Evolutionary conservation across 2,113 vertebrate genomes (phyloP).

Genomic region (Parotia lawesii): DNA sequence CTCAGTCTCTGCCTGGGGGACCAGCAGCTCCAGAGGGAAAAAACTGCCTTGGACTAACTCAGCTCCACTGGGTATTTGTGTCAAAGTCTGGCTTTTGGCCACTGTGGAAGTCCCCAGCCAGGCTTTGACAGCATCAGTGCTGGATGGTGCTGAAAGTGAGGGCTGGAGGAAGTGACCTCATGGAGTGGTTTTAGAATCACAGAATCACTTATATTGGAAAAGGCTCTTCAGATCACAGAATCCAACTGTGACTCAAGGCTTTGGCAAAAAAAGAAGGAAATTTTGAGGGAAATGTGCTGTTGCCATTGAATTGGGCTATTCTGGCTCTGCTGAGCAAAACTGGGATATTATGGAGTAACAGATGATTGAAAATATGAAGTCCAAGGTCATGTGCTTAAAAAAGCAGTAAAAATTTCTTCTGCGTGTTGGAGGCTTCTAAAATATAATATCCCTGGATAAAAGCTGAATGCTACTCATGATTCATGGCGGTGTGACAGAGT

Average conservation of each 20-base stretch:
- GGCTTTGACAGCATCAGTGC: not conserved
- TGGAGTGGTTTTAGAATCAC: not conserved
- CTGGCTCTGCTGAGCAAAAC: not conserved
- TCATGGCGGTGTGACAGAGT: not conserved
- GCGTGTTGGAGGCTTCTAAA: not conserved
- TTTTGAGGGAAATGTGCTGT: not conserved
- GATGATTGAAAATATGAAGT: not conserved
- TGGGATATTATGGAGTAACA: not conserved
- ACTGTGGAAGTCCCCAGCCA: not conserved
- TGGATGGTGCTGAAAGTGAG: not conserved
- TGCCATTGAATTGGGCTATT: not conserved
- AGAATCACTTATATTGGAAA: not conserved
- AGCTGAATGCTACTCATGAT: not conserved
- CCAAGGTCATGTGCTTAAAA: not conserved
- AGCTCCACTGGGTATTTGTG: not conserved
- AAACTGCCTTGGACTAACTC: not conserved
- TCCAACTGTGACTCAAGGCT: not conserved
- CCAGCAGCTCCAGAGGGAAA: accelerated
- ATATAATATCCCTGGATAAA: not conserved
- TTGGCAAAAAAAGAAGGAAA: constrained; percentile 1
- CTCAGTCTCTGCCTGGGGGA: not conserved
- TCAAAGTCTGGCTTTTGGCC: not conserved
- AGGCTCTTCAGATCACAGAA: not conserved
- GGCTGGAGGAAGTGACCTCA: not conserved
- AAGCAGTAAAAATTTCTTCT: not conserved